Base-by-base conservation (phyloP, 2,113 vertebrate genomes). In the Uropsilus gracilis region DNA sequence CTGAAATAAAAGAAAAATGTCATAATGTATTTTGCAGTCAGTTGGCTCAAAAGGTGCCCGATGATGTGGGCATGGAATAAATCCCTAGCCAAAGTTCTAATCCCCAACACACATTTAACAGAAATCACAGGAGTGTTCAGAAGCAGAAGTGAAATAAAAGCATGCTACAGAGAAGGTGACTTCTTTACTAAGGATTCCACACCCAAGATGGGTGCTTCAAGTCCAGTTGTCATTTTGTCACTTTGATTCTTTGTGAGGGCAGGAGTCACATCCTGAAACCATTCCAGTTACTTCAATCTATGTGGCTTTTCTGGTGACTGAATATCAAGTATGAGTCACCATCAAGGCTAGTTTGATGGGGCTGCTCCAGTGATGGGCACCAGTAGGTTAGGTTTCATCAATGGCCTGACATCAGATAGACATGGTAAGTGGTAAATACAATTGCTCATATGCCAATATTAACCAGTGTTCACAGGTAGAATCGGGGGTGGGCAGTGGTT, bases 1-100 rank as follows among this genome's bases (percentile, higher is more conserved):
- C 16, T 6, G 18, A 53, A 53, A 53, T 4, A 18, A 7, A 50
- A 12, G 50, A 50, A 90, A 86, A 84, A 55, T 12, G 11, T 24
- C 63, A 11, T 39, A 32, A 85, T 81, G 91, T 94, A 71, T 48
- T 69, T 93, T 94, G 91, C 75, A 89, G 80, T 76, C 84, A 34
- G 12, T 75, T 32, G 22, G 59, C 28, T 34, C 63, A 5, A 46
- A 61, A 50, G 0, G 34, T 44, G 72, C 87, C 80, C 82, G 42
- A 64, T 90, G 53, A 81, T 55, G n/a, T n/a, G n/a, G n/a, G n/a
- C n/a, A n/a, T n/a, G n/a, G n/a, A n/a, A n/a, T n/a, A n/a, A n/a
- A n/a, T n/a, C n/a, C n/a, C n/a, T n/a, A n/a, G n/a, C n/a, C n/a
- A n/a, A n/a, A n/a, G 50, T 39, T 61, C 61, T 57, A 26, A 5